These are phyloP conservation scores for Melanaphis sacchari DNA, from an alignment of 1,140 invertebrate genomes.

Conservation along the genomic window DNA sequence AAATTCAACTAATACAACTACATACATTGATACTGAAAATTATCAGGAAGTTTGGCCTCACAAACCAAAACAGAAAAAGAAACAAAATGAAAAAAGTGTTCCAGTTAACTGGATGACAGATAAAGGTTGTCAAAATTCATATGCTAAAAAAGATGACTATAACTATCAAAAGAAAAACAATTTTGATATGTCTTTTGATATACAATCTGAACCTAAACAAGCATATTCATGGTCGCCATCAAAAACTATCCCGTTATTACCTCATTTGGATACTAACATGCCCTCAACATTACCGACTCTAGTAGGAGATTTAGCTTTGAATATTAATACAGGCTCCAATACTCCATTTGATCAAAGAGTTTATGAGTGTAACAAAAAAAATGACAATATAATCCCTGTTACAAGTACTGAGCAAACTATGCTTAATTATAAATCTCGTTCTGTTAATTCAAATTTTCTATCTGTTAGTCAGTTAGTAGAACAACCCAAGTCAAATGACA, in stretches of 20 bases:
- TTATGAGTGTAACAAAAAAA: conserved; percentile 50
- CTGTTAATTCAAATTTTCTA: conserved; percentile 65
- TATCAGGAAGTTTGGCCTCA: conserved; percentile 48
- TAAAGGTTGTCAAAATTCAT: conserved; percentile 48
- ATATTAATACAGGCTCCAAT: conserved; percentile 60
- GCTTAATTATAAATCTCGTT: conserved; percentile 47
- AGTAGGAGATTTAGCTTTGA: conserved; percentile 63
- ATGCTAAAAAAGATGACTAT: conserved; percentile 41
- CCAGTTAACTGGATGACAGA: conserved; percentile 55
- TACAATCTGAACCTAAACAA: conserved; percentile 51
- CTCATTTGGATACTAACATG: conserved; percentile 60
- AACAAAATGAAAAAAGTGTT: conserved; percentile 53
- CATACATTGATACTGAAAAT: conserved; percentile 52
- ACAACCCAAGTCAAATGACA: conserved; percentile 67
- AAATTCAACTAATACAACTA: conserved; percentile 49
- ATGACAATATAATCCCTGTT: conserved; percentile 45
- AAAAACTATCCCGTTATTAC: conserved; percentile 60
- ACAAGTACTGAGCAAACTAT: conserved; percentile 52
- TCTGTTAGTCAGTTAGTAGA: conserved; percentile 74
- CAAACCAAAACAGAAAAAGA: conserved; percentile 53
- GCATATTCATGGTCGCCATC: conserved; percentile 60
- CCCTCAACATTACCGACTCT: conserved; percentile 63
- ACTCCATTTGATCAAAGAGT: conserved; percentile 58
- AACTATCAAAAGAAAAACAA: conserved; percentile 52
- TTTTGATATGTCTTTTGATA: conserved; percentile 48